phyloP scores from a whole-genome alignment of 1,140 invertebrate genomes.

The Pseudomyrmex sp. region DNA sequence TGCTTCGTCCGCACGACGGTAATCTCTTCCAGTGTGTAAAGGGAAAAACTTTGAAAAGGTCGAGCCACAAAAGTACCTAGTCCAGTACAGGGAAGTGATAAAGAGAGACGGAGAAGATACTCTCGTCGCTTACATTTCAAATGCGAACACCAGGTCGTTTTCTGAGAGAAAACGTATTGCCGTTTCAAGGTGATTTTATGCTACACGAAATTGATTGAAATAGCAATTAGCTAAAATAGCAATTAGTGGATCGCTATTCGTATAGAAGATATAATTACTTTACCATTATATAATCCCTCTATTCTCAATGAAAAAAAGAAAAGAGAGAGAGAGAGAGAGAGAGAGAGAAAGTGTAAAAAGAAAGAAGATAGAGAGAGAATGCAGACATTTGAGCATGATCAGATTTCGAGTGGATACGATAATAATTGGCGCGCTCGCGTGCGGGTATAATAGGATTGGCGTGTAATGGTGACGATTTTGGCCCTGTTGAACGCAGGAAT shows the following conservation, averaged over 20 bases:
- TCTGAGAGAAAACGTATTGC: slow-evolving; percentile 17
- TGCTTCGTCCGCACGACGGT: slow-evolving; percentile 22
- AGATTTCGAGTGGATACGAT: slow-evolving; percentile 55
- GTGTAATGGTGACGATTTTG: slow-evolving; percentile 9
- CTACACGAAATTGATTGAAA: background rate
- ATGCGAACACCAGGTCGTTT: background rate
- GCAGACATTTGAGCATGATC: slow-evolving; percentile 23
- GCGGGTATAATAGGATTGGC: slow-evolving; percentile 48
- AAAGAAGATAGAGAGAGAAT: background rate
- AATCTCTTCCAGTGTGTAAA: slow-evolving; percentile 26
- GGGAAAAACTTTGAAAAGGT: slow-evolving; percentile 26
- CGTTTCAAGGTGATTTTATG: background rate
- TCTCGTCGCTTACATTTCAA: background rate
- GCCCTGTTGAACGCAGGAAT: slow-evolving; percentile 31
- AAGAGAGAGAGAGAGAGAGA: too few species aligned
- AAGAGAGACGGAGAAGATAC: background rate
- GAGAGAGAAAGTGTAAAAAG: background rate
- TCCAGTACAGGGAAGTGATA: background rate
- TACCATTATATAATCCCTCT: background rate
- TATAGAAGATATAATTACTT: slow-evolving; percentile 61
- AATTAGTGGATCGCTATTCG: slow-evolving; percentile 35
- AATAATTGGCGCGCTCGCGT: slow-evolving; percentile 59
- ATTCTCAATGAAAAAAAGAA: background rate
- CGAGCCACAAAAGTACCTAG: background rate
- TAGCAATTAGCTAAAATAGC: slow-evolving; percentile 28